phyloP scores from a whole-genome alignment of 2,113 vertebrate species.

The Cinclus mexicanus region DNA sequence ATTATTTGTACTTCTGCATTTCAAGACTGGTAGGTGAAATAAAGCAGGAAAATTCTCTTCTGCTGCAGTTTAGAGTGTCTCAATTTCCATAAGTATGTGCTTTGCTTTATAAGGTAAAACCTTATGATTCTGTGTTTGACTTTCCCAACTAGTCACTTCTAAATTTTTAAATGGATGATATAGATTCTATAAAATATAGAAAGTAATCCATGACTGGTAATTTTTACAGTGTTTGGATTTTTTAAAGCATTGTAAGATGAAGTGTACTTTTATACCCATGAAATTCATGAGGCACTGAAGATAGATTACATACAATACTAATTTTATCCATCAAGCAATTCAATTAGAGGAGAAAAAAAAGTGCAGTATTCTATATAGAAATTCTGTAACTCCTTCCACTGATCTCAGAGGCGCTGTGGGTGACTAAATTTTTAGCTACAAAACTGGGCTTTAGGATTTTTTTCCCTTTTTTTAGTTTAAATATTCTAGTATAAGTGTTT shows the following conservation, averaged over 20 bases:
- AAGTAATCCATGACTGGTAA: conserved; percentile 5
- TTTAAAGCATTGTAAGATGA: not conserved
- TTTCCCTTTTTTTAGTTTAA: not conserved
- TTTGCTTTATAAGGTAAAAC: not conserved
- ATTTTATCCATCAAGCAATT: not conserved
- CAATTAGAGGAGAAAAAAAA: not conserved
- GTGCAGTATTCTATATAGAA: not conserved
- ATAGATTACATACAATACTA: not conserved
- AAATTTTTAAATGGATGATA: conserved; percentile 16
- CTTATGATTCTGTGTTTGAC: not conserved
- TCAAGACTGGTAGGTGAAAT: not conserved
- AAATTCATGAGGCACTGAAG: not conserved
- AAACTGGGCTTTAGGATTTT: not conserved
- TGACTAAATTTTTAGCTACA: not conserved
- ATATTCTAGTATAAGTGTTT: not conserved
- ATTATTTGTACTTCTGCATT: not conserved
- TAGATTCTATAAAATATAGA: conserved; percentile 9
- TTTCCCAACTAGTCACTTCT: not conserved
- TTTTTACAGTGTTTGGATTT: not conserved
- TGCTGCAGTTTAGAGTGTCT: not conserved
- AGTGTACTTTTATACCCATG: not conserved
- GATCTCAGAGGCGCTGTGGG: not conserved
- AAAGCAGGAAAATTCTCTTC: not conserved
- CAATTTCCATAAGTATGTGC: not conserved
- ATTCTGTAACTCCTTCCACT: not conserved